These are phyloP conservation scores for Microctenopoma lineatum DNA, from an alignment of 2,797 vertebrate species.

Conservation along the genomic window DNA sequence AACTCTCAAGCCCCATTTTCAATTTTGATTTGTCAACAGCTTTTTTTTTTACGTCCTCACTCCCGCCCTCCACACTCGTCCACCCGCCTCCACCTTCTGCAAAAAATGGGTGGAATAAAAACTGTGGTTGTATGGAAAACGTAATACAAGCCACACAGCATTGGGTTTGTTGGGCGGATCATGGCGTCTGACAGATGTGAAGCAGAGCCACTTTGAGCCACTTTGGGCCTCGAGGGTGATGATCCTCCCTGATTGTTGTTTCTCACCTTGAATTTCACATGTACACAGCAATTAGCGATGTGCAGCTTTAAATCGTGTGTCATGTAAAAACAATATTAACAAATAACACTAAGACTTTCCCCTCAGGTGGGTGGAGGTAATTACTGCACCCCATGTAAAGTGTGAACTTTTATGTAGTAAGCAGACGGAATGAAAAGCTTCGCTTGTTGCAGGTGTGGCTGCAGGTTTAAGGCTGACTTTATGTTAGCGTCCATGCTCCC, in stretches of 20 bases:
- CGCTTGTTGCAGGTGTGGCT: no score
- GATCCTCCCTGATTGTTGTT: neutral
- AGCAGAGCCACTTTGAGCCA: constrained; percentile 1
- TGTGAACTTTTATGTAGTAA: neutral
- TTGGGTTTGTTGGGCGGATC: neutral
- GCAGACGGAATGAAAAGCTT: no score
- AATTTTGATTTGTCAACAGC: constrained; percentile 19
- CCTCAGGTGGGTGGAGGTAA: no score
- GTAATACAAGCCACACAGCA: neutral
- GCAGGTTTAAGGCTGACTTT: no score
- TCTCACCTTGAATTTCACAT: no score
- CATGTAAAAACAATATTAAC: neutral
- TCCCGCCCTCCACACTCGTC: no score
- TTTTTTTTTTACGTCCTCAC: neutral
- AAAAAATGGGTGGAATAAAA: neutral
- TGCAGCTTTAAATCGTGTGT: neutral
- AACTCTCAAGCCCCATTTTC: neutral
- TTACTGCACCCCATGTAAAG: neutral
- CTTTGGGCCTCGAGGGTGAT: neutral
- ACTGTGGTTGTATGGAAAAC: neutral
- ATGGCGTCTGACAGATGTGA: neutral
- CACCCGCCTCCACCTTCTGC: no score
- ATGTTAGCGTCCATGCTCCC: no score
- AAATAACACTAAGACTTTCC: no score
- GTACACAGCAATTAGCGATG: no score